Evolutionary conservation across 2,113 vertebrate species (phyloP).

Genomic region (Sander vitreus): DNA sequence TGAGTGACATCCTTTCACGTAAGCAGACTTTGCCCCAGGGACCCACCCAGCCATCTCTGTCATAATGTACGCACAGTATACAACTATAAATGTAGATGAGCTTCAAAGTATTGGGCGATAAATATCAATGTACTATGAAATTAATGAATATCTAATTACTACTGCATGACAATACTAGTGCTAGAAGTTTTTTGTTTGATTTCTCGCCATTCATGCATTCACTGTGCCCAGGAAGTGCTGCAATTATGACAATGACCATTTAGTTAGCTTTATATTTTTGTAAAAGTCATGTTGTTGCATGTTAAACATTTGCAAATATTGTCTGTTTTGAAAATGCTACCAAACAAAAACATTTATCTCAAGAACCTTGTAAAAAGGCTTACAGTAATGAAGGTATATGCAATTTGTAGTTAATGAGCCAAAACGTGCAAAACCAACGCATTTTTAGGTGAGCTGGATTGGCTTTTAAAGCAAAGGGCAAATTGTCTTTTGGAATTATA

Average conservation of each 20-base stretch:
- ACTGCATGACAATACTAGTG: no score
- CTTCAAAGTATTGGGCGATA: not conserved
- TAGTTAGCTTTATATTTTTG: not conserved
- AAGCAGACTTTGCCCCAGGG: conserved; percentile 37
- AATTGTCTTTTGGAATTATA: not conserved
- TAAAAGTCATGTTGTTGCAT: not conserved
- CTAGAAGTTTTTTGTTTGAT: not conserved
- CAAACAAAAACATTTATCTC: not conserved
- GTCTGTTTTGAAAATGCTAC: not conserved
- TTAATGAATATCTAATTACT: no score
- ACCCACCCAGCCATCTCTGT: not conserved
- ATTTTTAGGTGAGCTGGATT: not conserved
- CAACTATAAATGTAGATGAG: not conserved
- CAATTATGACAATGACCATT: not conserved
- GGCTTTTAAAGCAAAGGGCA: not conserved
- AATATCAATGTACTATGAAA: not conserved
- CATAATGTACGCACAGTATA: not conserved
- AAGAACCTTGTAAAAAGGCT: not conserved
- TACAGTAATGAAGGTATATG: not conserved
- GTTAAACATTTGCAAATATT: not conserved
- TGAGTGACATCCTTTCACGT: conserved; percentile 4
- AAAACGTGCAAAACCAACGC: not conserved
- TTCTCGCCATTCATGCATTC: not conserved
- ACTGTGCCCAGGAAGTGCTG: not conserved
- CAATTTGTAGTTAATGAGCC: not conserved